phyloP scores from a whole-genome alignment of 2,888 invertebrate genomes.

The Chloromyia formosa region DNA sequence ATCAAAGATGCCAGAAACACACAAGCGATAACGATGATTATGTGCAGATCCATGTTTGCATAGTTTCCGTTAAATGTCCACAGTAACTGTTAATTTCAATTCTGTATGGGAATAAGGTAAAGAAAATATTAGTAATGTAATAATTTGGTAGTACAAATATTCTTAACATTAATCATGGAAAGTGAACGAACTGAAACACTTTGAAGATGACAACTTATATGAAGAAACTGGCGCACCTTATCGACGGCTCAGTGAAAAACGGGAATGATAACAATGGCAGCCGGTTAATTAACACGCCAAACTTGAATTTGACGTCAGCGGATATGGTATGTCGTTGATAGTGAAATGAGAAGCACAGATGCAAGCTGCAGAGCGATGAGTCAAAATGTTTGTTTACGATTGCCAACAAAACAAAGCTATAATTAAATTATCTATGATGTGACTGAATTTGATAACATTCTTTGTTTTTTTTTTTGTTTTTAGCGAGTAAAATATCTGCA shows the following conservation, averaged over 20 bases:
- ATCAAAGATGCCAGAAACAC: constrained; percentile 62
- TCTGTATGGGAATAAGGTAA: constrained; percentile 22
- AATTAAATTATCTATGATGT: too few relatives aligned
- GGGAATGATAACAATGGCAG: neutral
- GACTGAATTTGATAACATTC: too few relatives aligned
- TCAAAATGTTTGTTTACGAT: too few relatives aligned
- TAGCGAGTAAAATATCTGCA: too few relatives aligned
- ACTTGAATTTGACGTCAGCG: constrained; percentile 5
- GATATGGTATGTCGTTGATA: neutral
- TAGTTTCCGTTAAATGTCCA: constrained; percentile 30
- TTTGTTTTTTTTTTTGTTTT: too few relatives aligned
- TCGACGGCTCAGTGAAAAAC: constrained; percentile 10
- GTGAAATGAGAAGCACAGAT: neutral
- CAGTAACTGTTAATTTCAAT: constrained; percentile 36
- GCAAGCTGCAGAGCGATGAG: neutral
- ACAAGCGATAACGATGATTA: constrained; percentile 63
- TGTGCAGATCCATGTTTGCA: constrained; percentile 61
- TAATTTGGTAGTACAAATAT: too few relatives aligned
- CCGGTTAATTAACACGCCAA: constrained; percentile 3
- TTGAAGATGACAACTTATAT: too few relatives aligned
- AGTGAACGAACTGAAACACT: too few relatives aligned
- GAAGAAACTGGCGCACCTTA: neutral
- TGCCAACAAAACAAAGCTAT: too few relatives aligned
- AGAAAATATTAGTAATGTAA: too few relatives aligned
- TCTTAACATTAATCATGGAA: too few relatives aligned